Evolutionary conservation across 64 coral and sea anemone species (phyloP), one percentile per base, ranked within the genome.

Genomic region (Montipora efflorescens): DNA sequence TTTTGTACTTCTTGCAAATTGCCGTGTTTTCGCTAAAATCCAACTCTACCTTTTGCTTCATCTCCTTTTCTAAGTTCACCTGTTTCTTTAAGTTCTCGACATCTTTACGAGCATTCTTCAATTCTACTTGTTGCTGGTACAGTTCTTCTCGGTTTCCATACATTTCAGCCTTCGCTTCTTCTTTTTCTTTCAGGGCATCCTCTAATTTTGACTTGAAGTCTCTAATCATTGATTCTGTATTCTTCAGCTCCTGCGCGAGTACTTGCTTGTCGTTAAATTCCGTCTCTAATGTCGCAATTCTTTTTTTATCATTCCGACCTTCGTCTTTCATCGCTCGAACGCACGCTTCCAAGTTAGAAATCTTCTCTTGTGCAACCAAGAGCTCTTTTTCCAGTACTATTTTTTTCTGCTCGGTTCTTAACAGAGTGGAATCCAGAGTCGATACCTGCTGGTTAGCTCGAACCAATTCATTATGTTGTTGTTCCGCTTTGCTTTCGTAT

Each of bases 401-500:
- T 52, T 95, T 97, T 59, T 95, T 97, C 79, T 97, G 96, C 47
- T 97, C 96, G 16, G 58, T 74, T 59, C 91, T 86, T 3, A 59
- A 1, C 52, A 97, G 77, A 67, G 79, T 97, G 47, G 88, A 84
- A 57, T 97, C 93, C 45, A 97, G 78, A 22, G 78, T 75, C 36
- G 93, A 93, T 59, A 97, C 88, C 51, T 91, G 68, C n/a, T 97
- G 92, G 19, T 95, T 97, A 48, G 83, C 83, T 67, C 88, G 93
- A 10, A 97, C 74, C 3, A 95, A 77, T 22, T 95, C 93, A 9
- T 87, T 70, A 12, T 94, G 92, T 1, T 79, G 73, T 7, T 78
- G 86, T 22, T 97, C 96, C 4, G 90, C 59, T 75, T 92, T 97
- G 59, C 67, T 87, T 79, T 92, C 96, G 48, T 97, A 97, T n/a